These are phyloP conservation scores for Bombus confusus DNA, from an alignment of 1,140 invertebrate genomes.

Conservation along the genomic window DNA sequence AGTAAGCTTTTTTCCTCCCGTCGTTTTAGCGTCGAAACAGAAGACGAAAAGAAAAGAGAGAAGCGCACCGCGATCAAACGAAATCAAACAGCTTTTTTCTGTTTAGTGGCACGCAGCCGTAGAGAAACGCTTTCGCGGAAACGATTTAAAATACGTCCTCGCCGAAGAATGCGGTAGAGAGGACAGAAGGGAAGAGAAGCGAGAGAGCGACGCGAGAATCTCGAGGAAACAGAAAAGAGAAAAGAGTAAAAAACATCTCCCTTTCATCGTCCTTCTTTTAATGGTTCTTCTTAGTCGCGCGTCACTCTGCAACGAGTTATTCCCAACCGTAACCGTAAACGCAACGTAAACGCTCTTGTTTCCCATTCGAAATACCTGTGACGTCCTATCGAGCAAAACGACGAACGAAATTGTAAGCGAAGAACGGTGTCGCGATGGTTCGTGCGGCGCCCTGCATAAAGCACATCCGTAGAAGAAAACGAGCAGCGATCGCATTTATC, in stretches of 20 bases:
- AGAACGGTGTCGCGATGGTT: not conserved
- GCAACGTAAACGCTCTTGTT: not conserved
- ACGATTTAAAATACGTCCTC: not conserved
- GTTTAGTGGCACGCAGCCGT: not conserved
- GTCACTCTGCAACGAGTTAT: not conserved
- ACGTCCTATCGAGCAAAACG: slow-evolving; percentile 2
- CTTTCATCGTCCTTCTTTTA: not conserved
- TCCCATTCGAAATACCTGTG: not conserved
- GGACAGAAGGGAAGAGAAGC: not conserved
- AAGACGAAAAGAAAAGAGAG: not conserved
- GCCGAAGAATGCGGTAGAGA: not conserved
- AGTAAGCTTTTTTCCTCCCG: not conserved
- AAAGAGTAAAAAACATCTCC: too few species aligned
- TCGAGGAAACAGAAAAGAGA: not conserved
- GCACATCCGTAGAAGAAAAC: slow-evolving; percentile 19
- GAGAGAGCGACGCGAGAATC: not conserved
- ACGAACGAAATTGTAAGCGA: not conserved
- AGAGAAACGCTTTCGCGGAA: not conserved
- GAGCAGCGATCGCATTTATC: slow-evolving; percentile 41
- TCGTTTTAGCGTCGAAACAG: not conserved
- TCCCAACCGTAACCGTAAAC: not conserved
- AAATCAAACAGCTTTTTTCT: slow-evolving; percentile 15
- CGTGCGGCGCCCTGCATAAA: not conserved
- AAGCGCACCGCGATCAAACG: not conserved
- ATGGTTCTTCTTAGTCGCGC: not conserved